phyloP scores from a whole-genome alignment of 2,888 invertebrate species.

The Volucella bombylans region DNA sequence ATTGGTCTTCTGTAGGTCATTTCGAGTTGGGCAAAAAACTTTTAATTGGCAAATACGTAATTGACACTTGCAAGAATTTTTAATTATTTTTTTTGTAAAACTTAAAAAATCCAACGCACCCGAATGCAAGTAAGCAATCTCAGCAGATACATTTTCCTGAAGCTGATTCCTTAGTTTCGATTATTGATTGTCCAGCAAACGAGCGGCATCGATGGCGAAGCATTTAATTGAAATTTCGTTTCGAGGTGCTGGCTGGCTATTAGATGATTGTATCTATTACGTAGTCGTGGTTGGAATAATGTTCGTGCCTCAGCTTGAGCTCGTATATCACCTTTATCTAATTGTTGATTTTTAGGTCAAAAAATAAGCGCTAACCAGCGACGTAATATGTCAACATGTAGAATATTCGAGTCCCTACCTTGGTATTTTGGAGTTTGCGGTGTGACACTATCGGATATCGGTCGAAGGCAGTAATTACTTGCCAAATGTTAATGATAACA shows the following conservation, averaged over 20 bases:
- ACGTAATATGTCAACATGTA: slow-evolving; percentile 3
- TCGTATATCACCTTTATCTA: not conserved
- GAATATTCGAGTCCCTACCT: not conserved
- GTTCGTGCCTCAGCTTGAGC: too few relatives aligned
- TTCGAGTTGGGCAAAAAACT: slow-evolving; percentile 20
- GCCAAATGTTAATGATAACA: slow-evolving; percentile 29
- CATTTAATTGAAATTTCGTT: not conserved
- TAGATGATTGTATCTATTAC: slow-evolving; percentile 6
- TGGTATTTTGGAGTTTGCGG: not conserved
- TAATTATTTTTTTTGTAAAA: too few relatives aligned
- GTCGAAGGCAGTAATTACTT: slow-evolving; percentile 21
- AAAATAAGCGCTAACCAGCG: not conserved
- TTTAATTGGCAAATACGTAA: slow-evolving; percentile 51
- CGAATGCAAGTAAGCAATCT: slow-evolving; percentile 23
- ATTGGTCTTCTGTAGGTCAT: not conserved
- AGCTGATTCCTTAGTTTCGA: slow-evolving; percentile 51
- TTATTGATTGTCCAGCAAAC: slow-evolving; percentile 11
- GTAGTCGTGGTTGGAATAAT: not conserved
- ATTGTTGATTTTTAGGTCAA: not conserved
- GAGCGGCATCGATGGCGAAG: not conserved
- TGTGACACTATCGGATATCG: slow-evolving; percentile 37
- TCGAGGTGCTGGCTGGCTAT: not conserved
- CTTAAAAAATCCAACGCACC: not conserved
- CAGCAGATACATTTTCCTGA: slow-evolving; percentile 19
- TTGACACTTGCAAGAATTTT: slow-evolving; percentile 38